Evolutionary conservation across 2,888 invertebrate genomes (phyloP), one percentile per base, ranked within the genome.

Genomic region (Microctonus hyperodae): DNA sequence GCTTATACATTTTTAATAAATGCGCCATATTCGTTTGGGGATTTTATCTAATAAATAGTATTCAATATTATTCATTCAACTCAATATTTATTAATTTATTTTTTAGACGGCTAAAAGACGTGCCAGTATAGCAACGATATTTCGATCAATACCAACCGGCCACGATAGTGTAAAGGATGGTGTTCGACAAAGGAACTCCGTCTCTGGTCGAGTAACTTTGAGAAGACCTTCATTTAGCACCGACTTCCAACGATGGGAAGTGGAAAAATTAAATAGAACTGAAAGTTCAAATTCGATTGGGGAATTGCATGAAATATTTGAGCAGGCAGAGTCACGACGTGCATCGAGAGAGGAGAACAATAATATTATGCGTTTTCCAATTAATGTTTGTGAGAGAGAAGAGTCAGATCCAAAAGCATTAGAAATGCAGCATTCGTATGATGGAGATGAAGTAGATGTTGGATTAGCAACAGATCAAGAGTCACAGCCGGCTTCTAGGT

Each of bases 111-210:
- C 85, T 73, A 84, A 81, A 74, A 82, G 88, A 75, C 82, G 88
- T 72, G 88, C 88, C 61, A 88, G 88, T 74, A 86, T 88, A 69
- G 87, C 87, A 7, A 85, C 86, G 61, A 85, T 87, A 69, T 84
- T 85, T 22, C 85, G 86, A 73, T 84, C 85, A 31, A 80, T 84
- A 65, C 80, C 78, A 70, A 78, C 66, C 65, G 72, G 75, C 25
- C 80, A 78, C 70, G 83, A 81, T 51, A 71, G 75, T 60, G 69
- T 76, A 73, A 83, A 83, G 75, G 79, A 78, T 25, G 72, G 69
- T 23, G 67, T 75, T 33, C 78, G 78, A 56, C 83, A 82, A 70
- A 76, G 83, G 65, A 82, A 80, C 65, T 81, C 83, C 23, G 76
- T 82, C 58, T 78, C 79, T 35, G 82, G 83, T 64, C 79, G 79